These are phyloP conservation scores for Molossus molossus DNA, from an alignment of 2,797 vertebrate species.

Conservation along the genomic window DNA sequence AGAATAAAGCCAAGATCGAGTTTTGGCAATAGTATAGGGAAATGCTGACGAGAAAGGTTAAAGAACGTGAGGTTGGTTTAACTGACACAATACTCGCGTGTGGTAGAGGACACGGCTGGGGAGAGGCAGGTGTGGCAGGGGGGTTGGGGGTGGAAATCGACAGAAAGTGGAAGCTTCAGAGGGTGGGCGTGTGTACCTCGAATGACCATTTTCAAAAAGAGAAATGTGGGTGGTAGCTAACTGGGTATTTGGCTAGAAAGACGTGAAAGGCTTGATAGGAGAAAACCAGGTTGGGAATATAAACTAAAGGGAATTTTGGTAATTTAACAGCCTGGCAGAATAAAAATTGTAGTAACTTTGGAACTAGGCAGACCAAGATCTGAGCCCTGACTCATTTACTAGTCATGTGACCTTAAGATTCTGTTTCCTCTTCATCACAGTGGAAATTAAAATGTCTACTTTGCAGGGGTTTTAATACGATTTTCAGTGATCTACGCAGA, in stretches of 20 bases:
- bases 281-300: not conserved
- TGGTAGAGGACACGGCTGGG: not conserved
- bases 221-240: not conserved
- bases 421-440: slow-evolving; percentile 52
- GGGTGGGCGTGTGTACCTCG: rapidly evolving
- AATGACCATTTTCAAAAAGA: slow-evolving; percentile 12
- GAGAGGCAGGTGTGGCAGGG: not conserved
- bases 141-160: not conserved
- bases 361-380: slow-evolving; percentile 22
- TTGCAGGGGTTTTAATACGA: not conserved
- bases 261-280: not conserved
- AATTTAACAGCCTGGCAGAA: not conserved
- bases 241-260: not conserved
- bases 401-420: not conserved
- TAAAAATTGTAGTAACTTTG: slow-evolving; percentile 4
- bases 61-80: slow-evolving; percentile 25
- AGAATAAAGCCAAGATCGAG: slow-evolving; percentile 35
- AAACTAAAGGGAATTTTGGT: not conserved
- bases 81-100: not conserved
- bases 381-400: not conserved
- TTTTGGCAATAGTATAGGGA: slow-evolving; percentile 48
- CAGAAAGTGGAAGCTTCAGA: not conserved
- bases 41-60: slow-evolving; percentile 48
- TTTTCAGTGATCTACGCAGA: not conserved
- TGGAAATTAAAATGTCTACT: slow-evolving; percentile 1